These are phyloP conservation scores for Nemopilema nomurai DNA, from an alignment of 30 jellyfish, hydroid and myxozoan species.

Conservation along the genomic window DNA sequence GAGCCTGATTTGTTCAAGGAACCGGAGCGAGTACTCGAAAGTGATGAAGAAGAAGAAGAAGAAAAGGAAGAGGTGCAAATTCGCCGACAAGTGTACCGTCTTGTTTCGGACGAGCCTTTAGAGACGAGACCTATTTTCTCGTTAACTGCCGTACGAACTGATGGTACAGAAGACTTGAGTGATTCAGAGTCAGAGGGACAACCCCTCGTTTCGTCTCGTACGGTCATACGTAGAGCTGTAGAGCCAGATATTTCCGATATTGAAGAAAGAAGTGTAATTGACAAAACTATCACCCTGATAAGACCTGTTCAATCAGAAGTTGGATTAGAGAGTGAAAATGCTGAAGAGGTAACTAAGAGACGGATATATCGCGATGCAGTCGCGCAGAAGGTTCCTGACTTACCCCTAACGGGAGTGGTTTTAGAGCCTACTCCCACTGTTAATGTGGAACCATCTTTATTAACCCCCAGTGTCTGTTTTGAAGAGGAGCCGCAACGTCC, in stretches of 20 bases:
- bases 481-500: background rate
- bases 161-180: background rate
- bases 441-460: background rate
- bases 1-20: slow-evolving; percentile 17
- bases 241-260: background rate
- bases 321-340: background rate
- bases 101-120: background rate
- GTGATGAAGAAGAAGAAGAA: slow-evolving; percentile 23
- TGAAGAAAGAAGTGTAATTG: background rate
- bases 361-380: background rate
- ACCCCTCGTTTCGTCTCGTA: background rate
- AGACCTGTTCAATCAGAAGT: slow-evolving; percentile 4
- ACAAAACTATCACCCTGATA: slow-evolving; percentile 11
- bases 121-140: background rate
- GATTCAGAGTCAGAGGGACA: background rate
- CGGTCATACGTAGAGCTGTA: slow-evolving; percentile 2
- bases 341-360: background rate
- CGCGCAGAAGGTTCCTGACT: background rate
- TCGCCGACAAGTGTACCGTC: slow-evolving; percentile 40
- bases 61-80: slow-evolving; percentile 3
- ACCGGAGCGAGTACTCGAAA: slow-evolving; percentile 38
- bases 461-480: background rate
- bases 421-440: background rate
- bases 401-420: background rate
- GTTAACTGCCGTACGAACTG: background rate